Percentiles rank a stretch among this genome's conserved stretches.
These are phyloP conservation scores for Calyptomena viridis DNA, from an alignment of 2,113 vertebrate genomes.

Conservation along the genomic window DNA sequence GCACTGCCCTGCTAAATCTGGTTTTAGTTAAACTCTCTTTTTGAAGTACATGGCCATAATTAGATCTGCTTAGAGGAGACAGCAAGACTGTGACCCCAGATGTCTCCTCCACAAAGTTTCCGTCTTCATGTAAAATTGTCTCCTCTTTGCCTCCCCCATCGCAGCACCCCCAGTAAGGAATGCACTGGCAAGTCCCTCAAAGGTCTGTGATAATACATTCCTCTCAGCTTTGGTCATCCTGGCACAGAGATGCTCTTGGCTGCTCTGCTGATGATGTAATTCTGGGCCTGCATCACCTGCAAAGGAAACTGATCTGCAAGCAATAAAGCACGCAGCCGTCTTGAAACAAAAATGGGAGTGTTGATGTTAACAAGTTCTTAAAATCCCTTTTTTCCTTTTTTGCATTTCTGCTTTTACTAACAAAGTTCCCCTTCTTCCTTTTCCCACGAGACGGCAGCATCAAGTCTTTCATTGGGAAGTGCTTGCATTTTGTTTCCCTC, in stretches of 20 bases:
- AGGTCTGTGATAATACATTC: constrained; percentile 78
- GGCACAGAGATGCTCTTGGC: constrained; percentile 71
- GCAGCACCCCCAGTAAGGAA: constrained; percentile 52
- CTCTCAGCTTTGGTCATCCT: constrained; percentile 77
- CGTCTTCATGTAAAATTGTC: constrained; percentile 13
- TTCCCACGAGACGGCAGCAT: constrained; percentile 45
- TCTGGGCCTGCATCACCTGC: constrained; percentile 73
- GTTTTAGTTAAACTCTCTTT: constrained; percentile 67
- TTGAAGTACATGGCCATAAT: constrained; percentile 64
- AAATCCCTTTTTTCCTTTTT: not conserved
- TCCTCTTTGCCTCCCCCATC: constrained; percentile 16
- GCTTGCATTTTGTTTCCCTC: not conserved
- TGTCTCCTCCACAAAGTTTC: constrained; percentile 55
- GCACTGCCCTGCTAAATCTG: constrained; percentile 53
- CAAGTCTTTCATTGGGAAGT: constrained; percentile 10
- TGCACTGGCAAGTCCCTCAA: constrained; percentile 67
- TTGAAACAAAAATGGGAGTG: constrained; percentile 28
- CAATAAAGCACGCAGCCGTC: constrained; percentile 28
- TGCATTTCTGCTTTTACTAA: constrained; percentile 26
- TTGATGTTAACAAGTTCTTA: not conserved
- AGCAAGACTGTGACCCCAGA: constrained; percentile 54
- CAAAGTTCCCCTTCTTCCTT: constrained; percentile 11
- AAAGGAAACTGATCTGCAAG: constrained; percentile 55
- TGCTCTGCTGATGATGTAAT: constrained; percentile 80
- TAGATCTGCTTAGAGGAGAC: constrained; percentile 63